Evolutionary conservation across 2,797 vertebrate genomes (phyloP), one percentile per base, ranked within the genome.

Genomic region (Danionella dracula): DNA sequence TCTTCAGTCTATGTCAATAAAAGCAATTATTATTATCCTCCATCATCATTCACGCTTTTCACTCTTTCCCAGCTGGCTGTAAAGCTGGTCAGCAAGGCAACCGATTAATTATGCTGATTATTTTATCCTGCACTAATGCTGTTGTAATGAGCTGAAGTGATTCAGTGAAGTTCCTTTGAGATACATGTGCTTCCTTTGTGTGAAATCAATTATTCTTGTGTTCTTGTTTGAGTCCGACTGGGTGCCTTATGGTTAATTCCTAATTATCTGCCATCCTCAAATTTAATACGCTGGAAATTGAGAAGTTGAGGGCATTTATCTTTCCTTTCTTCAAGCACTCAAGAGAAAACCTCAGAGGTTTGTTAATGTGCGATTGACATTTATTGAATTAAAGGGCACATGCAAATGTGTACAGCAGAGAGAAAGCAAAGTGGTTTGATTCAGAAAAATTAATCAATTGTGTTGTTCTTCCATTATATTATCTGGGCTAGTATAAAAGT

Each of bases 31-130:
- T 41, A 5, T 20, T 51, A 31, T 51, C 0, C 34, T 19, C 38
- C 27, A 45, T 54, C 31, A 34, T 49, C 27, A 45, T 54, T 45
- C 27, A 45, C 4, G 61, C 0, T 4, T 17, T 54, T 38, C 15
- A 49, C 50, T 63, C 31, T 29, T 31, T 29, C 21, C 23, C 5
- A n/a, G 21, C 12, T 15, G 1, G 4, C 23, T 9, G 23, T 64
- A 29, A 41, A 53, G 27, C 60, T 44, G 48, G 35, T 64, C 16
- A 53, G 48, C 48, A 34, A 15, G 29, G 38, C 38, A 34, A 13
- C 27, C 53, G 21, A 64, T 53, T 64, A 44, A 64, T 53, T 42
- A 53, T 32, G 41, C 10, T 27, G 61, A 21, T 54, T 2, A 45
- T 54, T 45, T 54, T 44, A 6, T 34, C 11, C 21, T 9, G 23